Evolutionary conservation across 1,140 invertebrate genomes (phyloP), one percentile per base, ranked within the genome.

Genomic region (Trissolcus basalis): DNA sequence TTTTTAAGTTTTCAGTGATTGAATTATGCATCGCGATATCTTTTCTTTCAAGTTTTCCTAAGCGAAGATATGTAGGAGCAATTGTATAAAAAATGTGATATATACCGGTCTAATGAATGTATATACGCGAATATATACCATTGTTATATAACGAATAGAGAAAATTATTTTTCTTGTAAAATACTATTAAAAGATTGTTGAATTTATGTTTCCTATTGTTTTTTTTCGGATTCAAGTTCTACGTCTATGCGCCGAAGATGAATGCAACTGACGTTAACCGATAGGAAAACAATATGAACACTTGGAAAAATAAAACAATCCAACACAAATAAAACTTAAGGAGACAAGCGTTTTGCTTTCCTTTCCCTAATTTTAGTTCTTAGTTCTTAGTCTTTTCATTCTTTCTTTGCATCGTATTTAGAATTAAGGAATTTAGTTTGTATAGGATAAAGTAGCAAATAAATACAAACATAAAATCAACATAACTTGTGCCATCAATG

Each of bases 161-260:
- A 61, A n/a, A 78, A 67, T 81, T 86, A 85, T 86, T 84, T n/a
- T 85, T 86, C 78, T 81, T 84, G 82, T 86, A 85, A 77, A 81
- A 84, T 50, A 74, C 78, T 51, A 80, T 81, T 69, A 84, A 81
- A 77, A 81, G 70, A 60, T 83, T 51, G 73, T 54, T 64, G n/a
- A 54, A 64, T 4, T 48, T 73, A 70, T 78, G 77, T 77, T 81
- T 80, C 79, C 65, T 60, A 55, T 41, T 36, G 3, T 3, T 39
- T 82, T 76, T 77, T 76, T 79, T 79, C 83, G 67, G 51, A 75
- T 70, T 81, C 11, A 13, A 14, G 11, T 7, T 12, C 3, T 13
- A 12, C 43, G 12, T 13, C 1, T 12, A 1, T 7, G 12, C 43
- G n/a, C 8, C 12, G 3, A 14, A 44, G n/a, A 13, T 44, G 12